phyloP scores from a whole-genome alignment of 2,888 invertebrate genomes.

The Callosobruchus maculatus region DNA sequence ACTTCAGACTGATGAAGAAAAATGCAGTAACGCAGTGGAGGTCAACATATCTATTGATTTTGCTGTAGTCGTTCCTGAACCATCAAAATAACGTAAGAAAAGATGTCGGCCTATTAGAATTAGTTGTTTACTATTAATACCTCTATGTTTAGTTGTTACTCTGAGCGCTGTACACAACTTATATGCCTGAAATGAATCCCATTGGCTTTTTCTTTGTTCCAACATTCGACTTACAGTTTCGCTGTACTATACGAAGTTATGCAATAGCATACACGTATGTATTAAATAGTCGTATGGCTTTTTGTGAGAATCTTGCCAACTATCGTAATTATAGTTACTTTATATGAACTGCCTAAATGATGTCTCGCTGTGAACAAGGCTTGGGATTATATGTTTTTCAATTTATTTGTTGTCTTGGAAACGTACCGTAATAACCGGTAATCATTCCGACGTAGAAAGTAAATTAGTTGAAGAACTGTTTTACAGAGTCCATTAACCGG shows the following conservation, averaged over 20 bases:
- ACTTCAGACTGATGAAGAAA: too few species aligned
- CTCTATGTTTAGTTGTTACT: too few species aligned
- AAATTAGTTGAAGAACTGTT: neutral
- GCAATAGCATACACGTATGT: neutral
- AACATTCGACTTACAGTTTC: neutral
- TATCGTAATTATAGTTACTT: neutral
- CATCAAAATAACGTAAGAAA: too few species aligned
- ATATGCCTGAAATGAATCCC: too few species aligned
- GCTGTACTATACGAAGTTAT: neutral
- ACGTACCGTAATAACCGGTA: neutral
- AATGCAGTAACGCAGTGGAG: too few species aligned
- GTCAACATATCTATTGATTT: too few species aligned
- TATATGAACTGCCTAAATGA: neutral
- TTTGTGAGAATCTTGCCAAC: neutral
- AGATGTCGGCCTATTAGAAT: too few species aligned
- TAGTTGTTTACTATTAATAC: too few species aligned
- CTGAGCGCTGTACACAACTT: too few species aligned
- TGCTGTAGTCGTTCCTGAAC: too few species aligned
- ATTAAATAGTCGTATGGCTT: neutral
- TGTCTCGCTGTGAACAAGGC: neutral
- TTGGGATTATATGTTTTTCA: neutral
- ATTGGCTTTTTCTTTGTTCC: too few species aligned
- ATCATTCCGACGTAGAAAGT: neutral
- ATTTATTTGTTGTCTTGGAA: neutral
- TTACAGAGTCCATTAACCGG: neutral